A percentile compares a stretch with the other conserved stretches of the same genome.
phyloP scores from a whole-genome alignment of 2,113 vertebrate species.

The Spermophilus dauricus region DNA sequence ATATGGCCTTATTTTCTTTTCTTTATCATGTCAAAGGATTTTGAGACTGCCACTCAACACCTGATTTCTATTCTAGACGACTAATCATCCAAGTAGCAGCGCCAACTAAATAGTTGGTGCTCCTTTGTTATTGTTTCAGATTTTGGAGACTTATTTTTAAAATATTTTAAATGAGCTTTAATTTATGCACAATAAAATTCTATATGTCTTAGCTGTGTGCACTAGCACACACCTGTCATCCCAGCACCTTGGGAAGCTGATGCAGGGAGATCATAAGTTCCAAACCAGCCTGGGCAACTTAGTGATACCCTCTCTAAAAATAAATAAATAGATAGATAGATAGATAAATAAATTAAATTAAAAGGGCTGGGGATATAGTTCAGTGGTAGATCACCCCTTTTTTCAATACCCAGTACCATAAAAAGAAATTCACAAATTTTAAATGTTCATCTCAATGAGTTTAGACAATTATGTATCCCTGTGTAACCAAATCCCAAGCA shows the following conservation, averaged over 20 bases:
- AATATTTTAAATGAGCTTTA: background rate
- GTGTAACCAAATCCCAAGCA: slow-evolving; percentile 8
- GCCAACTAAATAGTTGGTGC: background rate
- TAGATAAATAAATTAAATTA: too few species aligned
- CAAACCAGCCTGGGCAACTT: too few species aligned
- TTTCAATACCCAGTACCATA: too few species aligned
- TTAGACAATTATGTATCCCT: background rate
- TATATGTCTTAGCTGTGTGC: background rate
- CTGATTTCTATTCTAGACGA: slow-evolving; percentile 5
- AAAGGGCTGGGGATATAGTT: too few species aligned
- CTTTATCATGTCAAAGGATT: background rate
- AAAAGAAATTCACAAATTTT: background rate
- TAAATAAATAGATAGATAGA: too few species aligned
- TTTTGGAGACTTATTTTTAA: background rate
- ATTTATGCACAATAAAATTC: slow-evolving; percentile 40
- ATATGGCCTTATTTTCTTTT: slow-evolving; percentile 10
- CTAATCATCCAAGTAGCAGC: background rate
- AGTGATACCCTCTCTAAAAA: too few species aligned
- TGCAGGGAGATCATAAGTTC: too few species aligned
- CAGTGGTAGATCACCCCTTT: too few species aligned
- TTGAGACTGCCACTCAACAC: background rate
- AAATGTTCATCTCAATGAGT: background rate
- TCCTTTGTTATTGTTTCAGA: slow-evolving; percentile 25
- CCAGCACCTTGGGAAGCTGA: too few species aligned
- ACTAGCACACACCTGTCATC: too few species aligned